phyloP scores from a whole-genome alignment of 2,888 invertebrate species.

The Dorcus hopei region DNA sequence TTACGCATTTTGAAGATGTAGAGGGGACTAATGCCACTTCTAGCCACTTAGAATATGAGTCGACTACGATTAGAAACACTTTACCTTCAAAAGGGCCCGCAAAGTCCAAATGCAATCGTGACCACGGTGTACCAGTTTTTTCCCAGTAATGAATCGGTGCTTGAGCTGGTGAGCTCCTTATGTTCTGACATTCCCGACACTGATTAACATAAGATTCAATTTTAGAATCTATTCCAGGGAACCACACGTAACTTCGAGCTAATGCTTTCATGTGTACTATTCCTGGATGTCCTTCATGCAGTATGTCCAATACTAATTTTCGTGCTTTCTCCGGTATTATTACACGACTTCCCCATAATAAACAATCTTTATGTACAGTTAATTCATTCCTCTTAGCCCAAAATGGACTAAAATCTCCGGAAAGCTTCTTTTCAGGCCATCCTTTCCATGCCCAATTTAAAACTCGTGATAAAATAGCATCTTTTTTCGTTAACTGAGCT shows the following conservation, averaged over 20 bases:
- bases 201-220: slow-evolving; percentile 5
- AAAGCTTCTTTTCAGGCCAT: neutral
- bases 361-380: neutral
- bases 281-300: slow-evolving; percentile 8
- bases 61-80: too few relatives aligned
- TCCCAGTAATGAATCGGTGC: neutral
- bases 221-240: neutral
- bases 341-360: slow-evolving; percentile 1
- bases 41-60: slow-evolving; percentile 22
- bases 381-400: neutral
- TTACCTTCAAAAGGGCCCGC: too few relatives aligned
- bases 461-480: neutral
- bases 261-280: slow-evolving; percentile 5
- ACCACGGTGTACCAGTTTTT: neutral
- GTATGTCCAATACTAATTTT: neutral
- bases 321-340: slow-evolving; percentile 4
- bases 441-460: neutral
- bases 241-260: neutral
- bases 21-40: slow-evolving; percentile 17
- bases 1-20: slow-evolving; percentile 18
- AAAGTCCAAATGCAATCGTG: neutral
- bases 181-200: slow-evolving; percentile 5
- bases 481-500: neutral
- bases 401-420: neutral
- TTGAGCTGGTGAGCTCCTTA: neutral